Base-by-base conservation (phyloP, 2,113 vertebrate genomes). In the Corythoichthys intestinalis region DNA sequence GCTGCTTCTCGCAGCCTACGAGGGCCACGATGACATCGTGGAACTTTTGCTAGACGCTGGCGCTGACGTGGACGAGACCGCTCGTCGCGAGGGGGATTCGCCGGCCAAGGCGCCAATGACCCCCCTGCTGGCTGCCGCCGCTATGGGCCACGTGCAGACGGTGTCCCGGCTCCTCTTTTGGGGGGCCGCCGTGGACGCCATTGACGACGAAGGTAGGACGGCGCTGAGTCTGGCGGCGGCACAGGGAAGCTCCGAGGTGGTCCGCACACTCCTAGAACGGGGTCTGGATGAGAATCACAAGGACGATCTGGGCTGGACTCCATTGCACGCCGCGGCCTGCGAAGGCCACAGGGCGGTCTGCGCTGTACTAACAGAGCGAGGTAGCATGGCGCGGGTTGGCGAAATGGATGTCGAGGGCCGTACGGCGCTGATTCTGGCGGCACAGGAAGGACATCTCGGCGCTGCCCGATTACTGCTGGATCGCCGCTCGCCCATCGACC, bases 211-310 rank as follows among this genome's bases (percentile, higher is more conserved):
- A 65, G 93, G 94, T 2, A 88, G 91, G 47, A 93, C 93, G 0
- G 92, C 92, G 0, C 90, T 94, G 6, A 91, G 89, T 20, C 68
- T 93, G 59, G 93, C 93, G 46, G 91, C 93, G 1, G 91, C 90
- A 0, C 88, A 83, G 44, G 92, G 92, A 39, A 92, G 88, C 2
- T 17, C 86, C 1, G 91, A 92, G 34, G 90, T 92, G 37, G 93
- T 93, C 0, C 82, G 83, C 1, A 79, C 89, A 1, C 81, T 94
- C 68, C 75, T 94, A 65, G 90, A 92, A 49, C 81, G 92, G 50
- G 93, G 94, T 7, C 84, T 94, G 66, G 92, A 94, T 10, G 91
- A 93, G 75, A 94, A 94, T 75, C 93, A 93, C 72, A 90, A 92
- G 47, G 94, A 94, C n/a, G 88, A 91, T 47, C 71, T 93, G 2